phyloP scores from a whole-genome alignment of 1,140 invertebrate genomes.

The Acyrthosiphon pisum region DNA sequence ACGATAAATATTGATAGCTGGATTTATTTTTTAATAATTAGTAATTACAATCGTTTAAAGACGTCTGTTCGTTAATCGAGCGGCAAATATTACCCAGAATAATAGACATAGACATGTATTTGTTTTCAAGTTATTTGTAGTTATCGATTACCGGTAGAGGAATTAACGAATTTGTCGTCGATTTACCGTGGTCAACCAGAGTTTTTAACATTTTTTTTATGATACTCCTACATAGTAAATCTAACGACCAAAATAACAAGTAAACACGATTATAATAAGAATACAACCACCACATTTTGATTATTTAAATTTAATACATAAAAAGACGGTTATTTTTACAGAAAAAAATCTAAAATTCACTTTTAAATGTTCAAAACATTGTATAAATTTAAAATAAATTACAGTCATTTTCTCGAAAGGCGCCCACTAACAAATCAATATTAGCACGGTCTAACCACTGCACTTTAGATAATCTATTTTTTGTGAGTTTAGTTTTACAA shows the following conservation, averaged over 20 bases:
- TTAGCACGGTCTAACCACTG: neutral
- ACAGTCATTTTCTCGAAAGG: neutral
- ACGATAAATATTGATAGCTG: neutral
- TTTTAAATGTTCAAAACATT: neutral
- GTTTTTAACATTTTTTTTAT: neutral
- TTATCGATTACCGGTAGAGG: neutral
- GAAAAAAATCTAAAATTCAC: neutral
- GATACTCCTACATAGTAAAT: neutral
- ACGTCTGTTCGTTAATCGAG: neutral
- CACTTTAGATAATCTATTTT: neutral
- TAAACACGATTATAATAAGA: neutral
- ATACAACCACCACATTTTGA: constrained; percentile 39
- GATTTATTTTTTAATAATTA: neutral
- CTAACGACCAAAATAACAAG: neutral
- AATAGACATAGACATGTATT: neutral
- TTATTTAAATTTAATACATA: constrained; percentile 26
- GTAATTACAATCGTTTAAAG: neutral
- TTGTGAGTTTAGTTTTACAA: neutral
- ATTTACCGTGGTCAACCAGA: neutral
- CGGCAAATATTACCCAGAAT: neutral
- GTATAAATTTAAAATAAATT: constrained; percentile 35
- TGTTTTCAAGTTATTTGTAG: neutral
- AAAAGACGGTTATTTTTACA: neutral
- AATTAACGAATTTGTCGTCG: neutral
- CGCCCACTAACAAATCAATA: neutral